Conservation (phyloP, 2,113 vertebrate genomes). For the Oreochromis niloticus region DNA sequence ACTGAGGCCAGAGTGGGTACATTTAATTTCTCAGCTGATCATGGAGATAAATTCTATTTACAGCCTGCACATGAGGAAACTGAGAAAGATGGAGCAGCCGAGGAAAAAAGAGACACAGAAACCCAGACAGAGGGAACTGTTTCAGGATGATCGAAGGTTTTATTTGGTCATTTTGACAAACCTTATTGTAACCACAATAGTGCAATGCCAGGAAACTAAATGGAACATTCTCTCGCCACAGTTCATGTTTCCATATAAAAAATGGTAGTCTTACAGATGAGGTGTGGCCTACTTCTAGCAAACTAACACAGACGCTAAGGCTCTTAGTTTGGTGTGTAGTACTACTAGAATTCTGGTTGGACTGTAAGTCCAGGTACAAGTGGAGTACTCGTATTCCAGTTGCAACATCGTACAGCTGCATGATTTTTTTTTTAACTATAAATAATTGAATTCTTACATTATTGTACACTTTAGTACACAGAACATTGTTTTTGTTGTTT, state of each 20-base stretch:
- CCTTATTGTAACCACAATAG: slow-evolving; percentile 28
- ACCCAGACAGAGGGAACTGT: background rate
- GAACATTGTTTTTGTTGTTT: background rate
- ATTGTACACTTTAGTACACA: background rate
- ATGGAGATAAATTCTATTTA: slow-evolving; percentile 67
- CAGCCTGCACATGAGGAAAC: slow-evolving; percentile 27
- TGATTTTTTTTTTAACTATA: background rate
- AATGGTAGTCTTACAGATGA: background rate
- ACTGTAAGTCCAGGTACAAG: background rate
- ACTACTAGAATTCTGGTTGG: background rate
- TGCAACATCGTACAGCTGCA: background rate
- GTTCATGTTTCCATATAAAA: background rate
- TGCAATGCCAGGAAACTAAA: slow-evolving; percentile 31
- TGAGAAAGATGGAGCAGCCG: background rate
- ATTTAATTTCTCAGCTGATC: slow-evolving; percentile 66
- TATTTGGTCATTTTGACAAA: slow-evolving; percentile 59
- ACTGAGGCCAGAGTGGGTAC: slow-evolving; percentile 29
- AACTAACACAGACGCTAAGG: background rate
- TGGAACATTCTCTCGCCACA: slow-evolving; percentile 4
- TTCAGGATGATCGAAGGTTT: slow-evolving; percentile 45
- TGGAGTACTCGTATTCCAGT: background rate
- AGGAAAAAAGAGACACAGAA: background rate
- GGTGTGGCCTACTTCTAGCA: background rate
- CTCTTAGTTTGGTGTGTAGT: background rate
- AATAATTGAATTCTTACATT: background rate